Percentiles rank a stretch among this genome's conserved stretches.
Evolutionary conservation across 64 coral and sea anemone genomes (phyloP).

Genomic region (Stichodactyla mertensii): DNA sequence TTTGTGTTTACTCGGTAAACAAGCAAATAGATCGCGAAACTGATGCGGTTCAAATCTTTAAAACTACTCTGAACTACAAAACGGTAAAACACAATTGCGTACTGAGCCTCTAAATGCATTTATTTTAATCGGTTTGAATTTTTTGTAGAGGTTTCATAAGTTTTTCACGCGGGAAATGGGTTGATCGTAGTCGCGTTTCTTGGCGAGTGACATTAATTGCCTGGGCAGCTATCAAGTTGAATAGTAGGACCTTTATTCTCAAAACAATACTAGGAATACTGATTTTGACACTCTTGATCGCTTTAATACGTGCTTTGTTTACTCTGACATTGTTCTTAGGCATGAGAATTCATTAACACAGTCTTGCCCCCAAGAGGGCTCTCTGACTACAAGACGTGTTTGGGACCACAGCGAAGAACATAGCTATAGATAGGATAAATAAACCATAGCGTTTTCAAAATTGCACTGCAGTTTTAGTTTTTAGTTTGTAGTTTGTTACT

Average conservation of each 20-base stretch:
- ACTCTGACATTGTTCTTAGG: not conserved
- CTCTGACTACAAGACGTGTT: too few relatives aligned
- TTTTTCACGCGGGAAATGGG: not conserved
- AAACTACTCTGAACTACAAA: not conserved
- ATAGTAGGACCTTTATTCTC: not conserved
- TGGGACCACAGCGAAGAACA: too few relatives aligned
- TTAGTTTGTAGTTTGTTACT: too few relatives aligned
- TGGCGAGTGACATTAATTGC: not conserved
- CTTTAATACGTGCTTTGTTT: not conserved
- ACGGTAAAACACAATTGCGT: not conserved
- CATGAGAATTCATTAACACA: constrained; percentile 4
- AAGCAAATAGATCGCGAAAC: not conserved
- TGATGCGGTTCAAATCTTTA: not conserved
- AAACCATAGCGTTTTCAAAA: too few relatives aligned
- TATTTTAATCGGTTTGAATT: too few relatives aligned
- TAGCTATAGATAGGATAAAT: too few relatives aligned
- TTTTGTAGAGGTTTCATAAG: not conserved
- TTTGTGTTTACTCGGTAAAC: not conserved
- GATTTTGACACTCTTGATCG: not conserved
- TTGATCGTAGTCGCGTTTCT: not conserved
- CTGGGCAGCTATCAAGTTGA: not conserved
- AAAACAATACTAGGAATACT: constrained; percentile 1
- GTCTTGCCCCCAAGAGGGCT: not conserved
- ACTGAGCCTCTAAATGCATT: not conserved
- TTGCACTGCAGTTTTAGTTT: too few relatives aligned